Evolutionary conservation across 2,113 vertebrate species (phyloP), one percentile per base, ranked within the genome.

Genomic region (Gila orcuttii): DNA sequence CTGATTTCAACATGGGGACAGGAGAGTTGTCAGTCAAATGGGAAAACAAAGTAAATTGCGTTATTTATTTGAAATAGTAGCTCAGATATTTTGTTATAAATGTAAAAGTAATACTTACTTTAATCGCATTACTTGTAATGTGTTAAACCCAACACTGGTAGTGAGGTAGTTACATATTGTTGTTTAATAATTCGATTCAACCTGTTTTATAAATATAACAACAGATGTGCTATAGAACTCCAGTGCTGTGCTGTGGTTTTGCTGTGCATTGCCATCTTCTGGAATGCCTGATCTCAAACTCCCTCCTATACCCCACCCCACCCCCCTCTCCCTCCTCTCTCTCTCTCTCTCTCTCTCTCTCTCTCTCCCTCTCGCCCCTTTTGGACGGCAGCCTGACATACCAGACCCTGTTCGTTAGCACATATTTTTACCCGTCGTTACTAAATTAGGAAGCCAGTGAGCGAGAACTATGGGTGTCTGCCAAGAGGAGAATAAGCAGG

Each of bases 361-460:
- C 28, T 39, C 75, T 33, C 80, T 82, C 59, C 74, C 59, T 13
- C 85, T 59, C 88, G 87, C 83, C 90, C 89, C 89, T 89, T 90
- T 95, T 97, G 97, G 96, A 96, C 90, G 90, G 91, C 91, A 89
- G 96, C 96, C 96, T 96, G 91, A 95, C 94, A 96, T 96, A 96
- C 96, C 96, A 95, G 96, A 96, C 96, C 96, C 96, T 95, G 90
- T 96, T 95, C 89, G 93, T 95, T 95, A 93, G 94, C 87, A 93
- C 95, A 94, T 95, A 96, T 97, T 96, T 97, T 96, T 96, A 96
- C 93, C 93, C 94, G 93, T 85, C 95, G 96, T 96, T 97, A 96
- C 97, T 98, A 97, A 98, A 98, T 97, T 97, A 97, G 96, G 96
- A 96, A 96, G 95, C 94, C 91, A 90, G 94, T 94, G 93, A 91